A percentile compares a stretch with the other conserved stretches of the same genome.
Conservation (phyloP, 2,113 vertebrate genomes). For the Phocoena phocoena region DNA sequence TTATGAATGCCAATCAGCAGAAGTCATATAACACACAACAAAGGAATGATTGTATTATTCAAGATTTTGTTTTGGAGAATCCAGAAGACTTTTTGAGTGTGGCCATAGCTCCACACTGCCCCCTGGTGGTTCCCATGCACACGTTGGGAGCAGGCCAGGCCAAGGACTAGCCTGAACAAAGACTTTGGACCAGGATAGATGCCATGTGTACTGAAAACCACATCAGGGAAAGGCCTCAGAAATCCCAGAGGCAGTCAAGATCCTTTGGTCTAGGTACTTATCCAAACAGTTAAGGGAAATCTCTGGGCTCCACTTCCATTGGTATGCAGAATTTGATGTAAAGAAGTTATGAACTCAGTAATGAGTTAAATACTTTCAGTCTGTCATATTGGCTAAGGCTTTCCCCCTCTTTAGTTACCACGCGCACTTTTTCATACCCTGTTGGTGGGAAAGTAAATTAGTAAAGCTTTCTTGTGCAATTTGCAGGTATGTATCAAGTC, state of each 20-base stretch:
- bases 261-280: not conserved
- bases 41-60: not conserved
- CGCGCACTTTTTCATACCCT: not conserved
- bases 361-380: constrained; percentile 6
- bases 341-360: constrained; percentile 23
- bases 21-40: constrained; percentile 30
- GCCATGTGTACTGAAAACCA: not conserved
- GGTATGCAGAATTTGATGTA: constrained; percentile 29
- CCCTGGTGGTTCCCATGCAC: not conserved
- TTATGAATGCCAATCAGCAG: constrained; percentile 24
- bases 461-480: constrained; percentile 66
- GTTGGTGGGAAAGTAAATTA: constrained; percentile 45
- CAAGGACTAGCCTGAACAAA: not conserved
- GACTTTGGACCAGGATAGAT: not conserved
- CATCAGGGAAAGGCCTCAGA: not conserved
- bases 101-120: constrained; percentile 42
- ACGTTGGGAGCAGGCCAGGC: not conserved
- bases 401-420: constrained; percentile 50
- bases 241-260: not conserved
- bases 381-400: not conserved
- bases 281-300: not conserved
- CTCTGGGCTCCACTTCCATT: not conserved
- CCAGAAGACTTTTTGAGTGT: not conserved
- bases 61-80: not conserved
- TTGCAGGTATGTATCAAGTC: constrained; percentile 40